A percentile compares a stretch with the other conserved stretches of the same genome.
Conservation (phyloP, 2,113 vertebrate genomes). For the Rhinogobius similis region DNA sequence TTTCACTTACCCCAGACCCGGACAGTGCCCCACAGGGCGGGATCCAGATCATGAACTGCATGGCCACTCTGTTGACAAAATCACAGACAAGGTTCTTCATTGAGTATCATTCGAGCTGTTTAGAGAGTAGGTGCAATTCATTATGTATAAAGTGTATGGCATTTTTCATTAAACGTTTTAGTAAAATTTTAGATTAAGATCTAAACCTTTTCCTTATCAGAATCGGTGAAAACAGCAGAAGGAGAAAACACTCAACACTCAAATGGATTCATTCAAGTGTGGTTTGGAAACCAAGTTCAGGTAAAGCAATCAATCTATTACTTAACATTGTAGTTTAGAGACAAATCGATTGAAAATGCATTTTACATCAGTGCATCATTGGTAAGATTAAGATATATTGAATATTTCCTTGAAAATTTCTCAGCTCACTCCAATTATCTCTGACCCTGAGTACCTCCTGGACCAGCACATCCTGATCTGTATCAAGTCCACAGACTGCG, state of each 20-base stretch:
- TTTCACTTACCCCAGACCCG: conserved; percentile 78
- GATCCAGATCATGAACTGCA: conserved; percentile 90
- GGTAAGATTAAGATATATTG: background rate
- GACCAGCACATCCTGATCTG: conserved; percentile 97
- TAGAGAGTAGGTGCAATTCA: conserved; percentile 83
- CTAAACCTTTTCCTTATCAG: conserved; percentile 63
- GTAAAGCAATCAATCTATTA: conserved; percentile 71
- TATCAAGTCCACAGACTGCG: conserved; percentile 92
- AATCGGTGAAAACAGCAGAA: conserved; percentile 90
- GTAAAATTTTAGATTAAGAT: background rate
- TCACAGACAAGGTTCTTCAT: conserved; percentile 98
- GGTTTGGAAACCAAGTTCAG: conserved; percentile 87
- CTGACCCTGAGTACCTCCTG: conserved; percentile 93
- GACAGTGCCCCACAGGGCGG: conserved; percentile 83
- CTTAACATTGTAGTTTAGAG: background rate
- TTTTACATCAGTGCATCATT: background rate
- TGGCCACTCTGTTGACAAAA: conserved; percentile 88
- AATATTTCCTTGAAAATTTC: conserved; percentile 1
- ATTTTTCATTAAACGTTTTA: background rate
- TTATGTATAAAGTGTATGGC: background rate
- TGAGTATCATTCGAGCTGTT: conserved; percentile 93
- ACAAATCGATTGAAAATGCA: background rate
- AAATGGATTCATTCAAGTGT: conserved; percentile 87
- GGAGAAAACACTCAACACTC: conserved; percentile 88
- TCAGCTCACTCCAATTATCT: conserved; percentile 95